Evolutionary conservation across 2,113 vertebrate species (phyloP).

Genomic region (Elanus axillaris): DNA sequence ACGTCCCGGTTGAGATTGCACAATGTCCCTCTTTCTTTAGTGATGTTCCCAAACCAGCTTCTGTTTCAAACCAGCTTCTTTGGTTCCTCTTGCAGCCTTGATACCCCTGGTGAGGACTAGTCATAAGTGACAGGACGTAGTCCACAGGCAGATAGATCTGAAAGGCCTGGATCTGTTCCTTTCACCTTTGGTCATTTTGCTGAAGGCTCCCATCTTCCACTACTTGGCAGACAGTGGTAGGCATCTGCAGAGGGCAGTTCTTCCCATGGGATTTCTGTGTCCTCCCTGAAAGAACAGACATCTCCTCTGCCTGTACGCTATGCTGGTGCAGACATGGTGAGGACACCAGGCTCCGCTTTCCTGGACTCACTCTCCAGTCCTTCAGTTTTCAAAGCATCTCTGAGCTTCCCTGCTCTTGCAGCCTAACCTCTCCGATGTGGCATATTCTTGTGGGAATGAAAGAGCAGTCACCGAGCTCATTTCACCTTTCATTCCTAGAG

Average conservation of each 20-base stretch:
- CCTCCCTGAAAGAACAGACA: neutral
- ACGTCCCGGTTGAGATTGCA: neutral
- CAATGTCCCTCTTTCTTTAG: neutral
- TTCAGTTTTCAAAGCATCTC: neutral
- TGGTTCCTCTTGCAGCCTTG: neutral
- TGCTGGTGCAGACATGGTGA: neutral
- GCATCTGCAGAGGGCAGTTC: neutral
- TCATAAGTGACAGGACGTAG: neutral
- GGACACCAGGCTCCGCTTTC: rapidly evolving
- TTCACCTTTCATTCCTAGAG: conserved; percentile 46
- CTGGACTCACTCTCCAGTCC: neutral
- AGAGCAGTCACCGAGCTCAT: neutral
- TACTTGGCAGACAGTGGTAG: neutral
- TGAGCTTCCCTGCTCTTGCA: neutral
- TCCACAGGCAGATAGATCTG: neutral
- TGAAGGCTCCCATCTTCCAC: neutral
- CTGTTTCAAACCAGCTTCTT: neutral
- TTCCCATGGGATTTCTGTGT: neutral
- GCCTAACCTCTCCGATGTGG: neutral
- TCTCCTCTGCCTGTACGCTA: neutral
- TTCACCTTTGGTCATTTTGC: neutral
- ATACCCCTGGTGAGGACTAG: neutral
- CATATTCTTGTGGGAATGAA: neutral
- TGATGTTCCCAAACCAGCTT: neutral
- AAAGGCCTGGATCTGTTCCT: neutral